Evolutionary conservation across 2,888 invertebrate species (phyloP).

Genomic region (Labia minor): DNA sequence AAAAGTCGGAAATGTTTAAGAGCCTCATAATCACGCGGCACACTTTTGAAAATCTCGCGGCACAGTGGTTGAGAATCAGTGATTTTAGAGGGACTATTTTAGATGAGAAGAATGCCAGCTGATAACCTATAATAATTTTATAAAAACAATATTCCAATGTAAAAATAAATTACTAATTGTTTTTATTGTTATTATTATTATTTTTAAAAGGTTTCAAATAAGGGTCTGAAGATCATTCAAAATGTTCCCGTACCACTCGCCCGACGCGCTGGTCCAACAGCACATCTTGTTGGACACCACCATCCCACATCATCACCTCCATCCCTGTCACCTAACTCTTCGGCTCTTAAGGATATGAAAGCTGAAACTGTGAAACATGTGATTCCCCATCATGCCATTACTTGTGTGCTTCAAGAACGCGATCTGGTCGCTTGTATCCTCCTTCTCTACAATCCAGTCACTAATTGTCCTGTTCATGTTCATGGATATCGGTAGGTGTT

Average conservation of each 20-base stretch:
- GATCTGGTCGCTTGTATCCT: constrained; percentile 91
- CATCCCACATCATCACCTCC: constrained; percentile 27
- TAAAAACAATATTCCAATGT: too few relatives aligned
- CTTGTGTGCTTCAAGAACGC: constrained; percentile 78
- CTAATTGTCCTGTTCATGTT: constrained; percentile 87
- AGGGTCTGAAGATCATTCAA: constrained; percentile 90
- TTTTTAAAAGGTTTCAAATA: constrained; percentile 58
- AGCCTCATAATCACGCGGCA: too few relatives aligned
- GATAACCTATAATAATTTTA: too few relatives aligned
- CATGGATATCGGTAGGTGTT: constrained; percentile 61
- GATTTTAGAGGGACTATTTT: too few relatives aligned
- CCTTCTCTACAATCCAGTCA: constrained; percentile 85
- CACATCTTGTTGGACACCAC: constrained; percentile 33
- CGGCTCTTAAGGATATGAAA: constrained; percentile 41
- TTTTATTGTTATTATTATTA: too few relatives aligned
- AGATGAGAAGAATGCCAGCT: too few relatives aligned
- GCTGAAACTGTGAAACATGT: constrained; percentile 77
- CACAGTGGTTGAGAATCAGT: too few relatives aligned
- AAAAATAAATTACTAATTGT: too few relatives aligned
- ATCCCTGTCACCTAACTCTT: constrained; percentile 14
- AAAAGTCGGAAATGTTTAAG: too few relatives aligned
- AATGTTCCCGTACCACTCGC: constrained; percentile 40
- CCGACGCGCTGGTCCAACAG: constrained; percentile 25
- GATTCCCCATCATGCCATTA: constrained; percentile 86
- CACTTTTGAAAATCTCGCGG: too few relatives aligned